phyloP scores from a whole-genome alignment of 2,888 invertebrate species.

The Pinctada fucata region DNA sequence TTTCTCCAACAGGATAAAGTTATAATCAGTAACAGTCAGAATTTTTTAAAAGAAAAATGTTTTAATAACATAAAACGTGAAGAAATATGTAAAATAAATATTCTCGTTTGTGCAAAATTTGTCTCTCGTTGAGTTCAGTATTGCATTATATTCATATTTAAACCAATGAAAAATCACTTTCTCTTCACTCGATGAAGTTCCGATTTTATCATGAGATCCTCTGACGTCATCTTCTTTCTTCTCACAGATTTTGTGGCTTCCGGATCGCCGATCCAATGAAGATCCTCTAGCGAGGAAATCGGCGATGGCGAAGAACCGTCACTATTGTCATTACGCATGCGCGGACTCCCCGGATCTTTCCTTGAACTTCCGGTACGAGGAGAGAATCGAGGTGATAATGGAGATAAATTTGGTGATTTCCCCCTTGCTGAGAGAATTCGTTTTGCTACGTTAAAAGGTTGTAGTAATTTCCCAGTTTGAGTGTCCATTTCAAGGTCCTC shows the following conservation, averaged over 20 bases:
- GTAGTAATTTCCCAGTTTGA: slow-evolving; percentile 42
- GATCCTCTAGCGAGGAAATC: slow-evolving; percentile 52
- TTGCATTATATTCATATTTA: too few relatives aligned
- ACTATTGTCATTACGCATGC: slow-evolving; percentile 21
- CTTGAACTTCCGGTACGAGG: background rate
- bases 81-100: too few relatives aligned
- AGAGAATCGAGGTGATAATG: slow-evolving; percentile 10
- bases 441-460: slow-evolving; percentile 35
- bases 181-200: slow-evolving; percentile 39
- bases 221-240: slow-evolving; percentile 59
- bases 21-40: too few relatives aligned
- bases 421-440: slow-evolving; percentile 11
- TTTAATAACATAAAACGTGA: too few relatives aligned
- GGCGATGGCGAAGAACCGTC: slow-evolving; percentile 33
- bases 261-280: slow-evolving; percentile 63
- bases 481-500: slow-evolving; percentile 54
- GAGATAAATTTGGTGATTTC: background rate
- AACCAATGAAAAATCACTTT: background rate
- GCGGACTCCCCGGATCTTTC: slow-evolving; percentile 6
- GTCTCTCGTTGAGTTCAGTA: too few relatives aligned
- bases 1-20: too few relatives aligned
- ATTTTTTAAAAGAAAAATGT: too few relatives aligned
- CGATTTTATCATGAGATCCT: slow-evolving; percentile 59
- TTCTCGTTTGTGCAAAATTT: too few relatives aligned
- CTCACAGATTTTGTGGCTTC: slow-evolving; percentile 66